Evolutionary conservation across 2,888 invertebrate species (phyloP).

Genomic region (Lingula anatina): DNA sequence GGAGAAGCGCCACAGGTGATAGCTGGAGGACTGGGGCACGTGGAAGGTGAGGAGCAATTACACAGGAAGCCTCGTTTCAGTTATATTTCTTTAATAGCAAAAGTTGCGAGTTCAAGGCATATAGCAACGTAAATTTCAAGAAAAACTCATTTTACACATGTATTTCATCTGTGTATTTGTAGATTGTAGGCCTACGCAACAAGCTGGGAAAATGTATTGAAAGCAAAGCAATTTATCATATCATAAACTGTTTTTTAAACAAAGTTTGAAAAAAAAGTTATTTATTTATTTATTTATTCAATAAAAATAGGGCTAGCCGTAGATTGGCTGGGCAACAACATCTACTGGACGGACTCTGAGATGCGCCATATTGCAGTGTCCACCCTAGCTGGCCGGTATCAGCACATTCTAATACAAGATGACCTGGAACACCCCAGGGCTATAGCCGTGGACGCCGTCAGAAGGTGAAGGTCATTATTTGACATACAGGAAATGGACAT

Average conservation of each 20-base stretch:
- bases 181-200: too few species aligned
- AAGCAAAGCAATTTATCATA: too few species aligned
- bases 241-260: too few species aligned
- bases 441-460: constrained; percentile 75
- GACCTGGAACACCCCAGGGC: constrained; percentile 78
- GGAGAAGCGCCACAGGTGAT: constrained; percentile 27
- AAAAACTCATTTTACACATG: too few species aligned
- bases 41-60: constrained; percentile 25
- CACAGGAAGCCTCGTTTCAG: background rate
- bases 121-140: too few species aligned
- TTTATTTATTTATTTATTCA: background rate
- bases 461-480: constrained; percentile 53
- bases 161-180: too few species aligned
- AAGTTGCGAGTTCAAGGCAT: too few species aligned
- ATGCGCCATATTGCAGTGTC: constrained; percentile 51
- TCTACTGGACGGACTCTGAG: constrained; percentile 54
- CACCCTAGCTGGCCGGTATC: constrained; percentile 57
- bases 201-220: too few species aligned
- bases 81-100: too few species aligned
- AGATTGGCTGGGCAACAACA: constrained; percentile 51
- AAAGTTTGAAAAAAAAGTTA: too few species aligned
- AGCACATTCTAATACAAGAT: constrained; percentile 73
- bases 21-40: constrained; percentile 35
- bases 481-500: too few species aligned
- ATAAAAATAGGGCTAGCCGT: constrained; percentile 52